These are phyloP conservation scores for Phaethon lepturus DNA, from an alignment of 2,113 vertebrate genomes.

Conservation along the genomic window DNA sequence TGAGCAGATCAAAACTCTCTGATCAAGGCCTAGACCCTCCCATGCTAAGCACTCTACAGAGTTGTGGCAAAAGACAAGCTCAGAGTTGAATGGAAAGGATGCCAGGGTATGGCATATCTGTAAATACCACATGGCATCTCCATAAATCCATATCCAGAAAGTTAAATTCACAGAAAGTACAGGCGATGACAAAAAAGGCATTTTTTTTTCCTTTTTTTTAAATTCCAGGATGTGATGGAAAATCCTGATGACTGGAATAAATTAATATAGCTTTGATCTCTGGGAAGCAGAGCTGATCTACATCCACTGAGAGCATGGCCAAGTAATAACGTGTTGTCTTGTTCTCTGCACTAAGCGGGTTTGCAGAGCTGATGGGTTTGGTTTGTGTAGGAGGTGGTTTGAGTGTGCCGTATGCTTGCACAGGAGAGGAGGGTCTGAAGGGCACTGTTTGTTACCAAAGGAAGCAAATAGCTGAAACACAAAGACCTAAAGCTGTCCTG, in stretches of 20 bases:
- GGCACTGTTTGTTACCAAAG: not conserved
- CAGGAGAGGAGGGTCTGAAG: not conserved
- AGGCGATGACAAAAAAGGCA: not conserved
- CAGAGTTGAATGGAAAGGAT: not conserved
- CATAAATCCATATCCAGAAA: not conserved
- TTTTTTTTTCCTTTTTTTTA: fast-evolving
- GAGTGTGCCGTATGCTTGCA: not conserved
- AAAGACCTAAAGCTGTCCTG: not conserved
- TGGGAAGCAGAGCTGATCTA: not conserved
- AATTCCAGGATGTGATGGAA: not conserved
- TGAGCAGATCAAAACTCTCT: not conserved
- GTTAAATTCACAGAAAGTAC: not conserved
- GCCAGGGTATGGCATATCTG: not conserved
- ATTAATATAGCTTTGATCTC: not conserved
- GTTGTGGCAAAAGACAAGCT: not conserved
- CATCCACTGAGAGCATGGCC: not conserved
- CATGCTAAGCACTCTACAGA: not conserved
- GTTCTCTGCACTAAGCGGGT: not conserved
- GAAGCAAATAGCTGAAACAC: not conserved
- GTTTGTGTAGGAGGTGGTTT: not conserved
- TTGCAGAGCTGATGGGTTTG: not conserved
- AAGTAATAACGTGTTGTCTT: not conserved
- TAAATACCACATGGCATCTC: not conserved
- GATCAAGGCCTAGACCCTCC: not conserved
- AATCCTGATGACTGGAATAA: not conserved